Evolutionary conservation across 1,140 invertebrate species (phyloP).

Genomic region (Drosophila orosa): DNA sequence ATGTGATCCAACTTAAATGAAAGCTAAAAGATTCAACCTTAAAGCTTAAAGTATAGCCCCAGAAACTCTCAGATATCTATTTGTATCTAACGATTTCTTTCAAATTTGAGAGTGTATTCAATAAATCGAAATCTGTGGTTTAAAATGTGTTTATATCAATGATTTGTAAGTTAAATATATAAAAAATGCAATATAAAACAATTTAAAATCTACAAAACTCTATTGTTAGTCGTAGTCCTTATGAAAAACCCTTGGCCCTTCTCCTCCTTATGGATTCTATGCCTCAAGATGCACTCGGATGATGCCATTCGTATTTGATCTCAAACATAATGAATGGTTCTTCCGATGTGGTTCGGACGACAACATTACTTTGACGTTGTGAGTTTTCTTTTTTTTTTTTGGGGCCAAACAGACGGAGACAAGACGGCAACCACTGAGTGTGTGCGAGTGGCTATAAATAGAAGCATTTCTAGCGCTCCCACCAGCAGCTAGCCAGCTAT

Average conservation of each 20-base stretch:
- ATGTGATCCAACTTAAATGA: no score
- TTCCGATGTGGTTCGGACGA: constrained; percentile 24
- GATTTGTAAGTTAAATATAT: no score
- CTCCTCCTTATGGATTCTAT: not conserved
- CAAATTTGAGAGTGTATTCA: no score
- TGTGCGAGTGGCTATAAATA: constrained; percentile 80
- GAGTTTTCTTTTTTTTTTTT: constrained; percentile 55
- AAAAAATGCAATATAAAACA: no score
- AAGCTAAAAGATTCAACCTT: no score
- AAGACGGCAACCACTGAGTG: constrained; percentile 79
- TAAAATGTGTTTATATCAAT: no score
- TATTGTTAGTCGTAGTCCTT: not conserved
- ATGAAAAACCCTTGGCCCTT: not conserved
- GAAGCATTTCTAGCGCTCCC: constrained; percentile 72
- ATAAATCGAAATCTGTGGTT: no score
- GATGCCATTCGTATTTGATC: not conserved
- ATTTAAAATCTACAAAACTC: not conserved
- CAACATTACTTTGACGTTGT: constrained; percentile 72
- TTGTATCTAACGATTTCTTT: no score
- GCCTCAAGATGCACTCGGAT: constrained; percentile 19
- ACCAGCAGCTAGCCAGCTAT: constrained; percentile 53
- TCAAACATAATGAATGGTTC: constrained; percentile 28
- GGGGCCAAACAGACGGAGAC: constrained; percentile 68
- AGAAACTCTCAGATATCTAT: no score
- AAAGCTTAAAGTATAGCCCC: no score